Percentiles rank a stretch among this genome's conserved stretches.
phyloP scores from a whole-genome alignment of 2,888 invertebrate species.

The Cantharis lateralis region DNA sequence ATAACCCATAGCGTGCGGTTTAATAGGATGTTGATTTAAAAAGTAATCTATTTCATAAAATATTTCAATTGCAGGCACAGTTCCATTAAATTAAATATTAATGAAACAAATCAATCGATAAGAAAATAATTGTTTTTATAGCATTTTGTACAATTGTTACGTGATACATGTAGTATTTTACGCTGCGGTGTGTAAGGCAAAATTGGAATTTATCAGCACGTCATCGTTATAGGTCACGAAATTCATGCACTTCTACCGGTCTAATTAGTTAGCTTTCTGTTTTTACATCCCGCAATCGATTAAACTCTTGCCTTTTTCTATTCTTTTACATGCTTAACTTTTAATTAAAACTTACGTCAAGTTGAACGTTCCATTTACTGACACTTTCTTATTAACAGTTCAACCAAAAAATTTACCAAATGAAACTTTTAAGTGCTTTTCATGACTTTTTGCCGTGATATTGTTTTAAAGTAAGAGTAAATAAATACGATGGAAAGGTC shows the following conservation, averaged over 20 bases:
- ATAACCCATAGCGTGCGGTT: neutral
- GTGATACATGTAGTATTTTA: slow-evolving; percentile 17
- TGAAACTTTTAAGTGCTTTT: neutral
- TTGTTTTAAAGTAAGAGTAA: neutral
- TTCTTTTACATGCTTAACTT: slow-evolving; percentile 14
- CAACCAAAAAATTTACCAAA: neutral
- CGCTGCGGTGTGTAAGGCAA: slow-evolving; percentile 34
- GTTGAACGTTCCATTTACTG: slow-evolving; percentile 3
- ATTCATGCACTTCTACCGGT: slow-evolving; percentile 34
- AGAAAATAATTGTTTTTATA: slow-evolving; percentile 3
- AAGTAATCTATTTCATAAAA: slow-evolving; percentile 13
- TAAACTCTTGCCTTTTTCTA: slow-evolving; percentile 15
- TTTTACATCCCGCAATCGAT: slow-evolving; percentile 28
- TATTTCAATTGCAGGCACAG: neutral
- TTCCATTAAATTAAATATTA: slow-evolving; percentile 11
- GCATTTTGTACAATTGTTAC: slow-evolving; percentile 9
- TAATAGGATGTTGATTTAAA: slow-evolving; percentile 3
- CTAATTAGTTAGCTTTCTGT: slow-evolving; percentile 31
- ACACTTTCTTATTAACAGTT: slow-evolving; percentile 11
- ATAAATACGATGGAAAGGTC: neutral
- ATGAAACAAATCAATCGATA: slow-evolving; percentile 14
- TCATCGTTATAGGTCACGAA: slow-evolving; percentile 38
- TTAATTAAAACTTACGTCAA: slow-evolving; percentile 21
- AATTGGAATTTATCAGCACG: slow-evolving; percentile 41
- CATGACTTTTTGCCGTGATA: neutral